These are phyloP conservation scores for Cecidostiba fungosa DNA, from an alignment of 2,888 invertebrate genomes.

Conservation along the genomic window DNA sequence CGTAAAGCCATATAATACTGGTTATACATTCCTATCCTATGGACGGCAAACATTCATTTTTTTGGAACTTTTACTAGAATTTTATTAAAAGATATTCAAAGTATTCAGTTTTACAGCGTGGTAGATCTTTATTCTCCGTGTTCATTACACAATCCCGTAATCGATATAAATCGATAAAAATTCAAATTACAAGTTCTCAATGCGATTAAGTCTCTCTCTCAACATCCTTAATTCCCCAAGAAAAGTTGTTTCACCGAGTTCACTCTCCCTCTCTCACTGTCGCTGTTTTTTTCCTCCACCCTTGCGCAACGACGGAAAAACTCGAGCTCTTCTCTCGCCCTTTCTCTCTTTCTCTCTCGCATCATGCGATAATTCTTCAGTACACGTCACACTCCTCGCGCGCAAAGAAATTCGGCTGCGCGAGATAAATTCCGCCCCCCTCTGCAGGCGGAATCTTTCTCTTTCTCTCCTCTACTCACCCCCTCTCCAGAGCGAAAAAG, in stretches of 20 bases:
- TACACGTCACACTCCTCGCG: conserved; percentile 45
- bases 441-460: conserved; percentile 20
- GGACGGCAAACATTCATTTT: no score
- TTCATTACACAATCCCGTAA: no score
- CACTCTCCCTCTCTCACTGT: conserved; percentile 43
- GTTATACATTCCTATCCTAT: no score
- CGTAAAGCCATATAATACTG: no score
- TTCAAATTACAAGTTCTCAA: not conserved
- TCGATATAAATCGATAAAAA: not conserved
- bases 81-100: no score
- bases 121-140: no score
- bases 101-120: no score
- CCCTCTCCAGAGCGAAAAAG: conserved; percentile 1
- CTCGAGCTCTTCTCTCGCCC: not conserved
- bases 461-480: conserved; percentile 31
- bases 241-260: conserved; percentile 33
- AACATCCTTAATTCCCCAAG: conserved; percentile 30
- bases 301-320: not conserved
- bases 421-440: conserved; percentile 67
- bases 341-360: not conserved
- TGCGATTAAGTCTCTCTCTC: not conserved
- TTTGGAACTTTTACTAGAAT: no score
- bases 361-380: conserved; percentile 62
- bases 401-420: conserved; percentile 65
- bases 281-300: conserved; percentile 43